Evolutionary conservation across 30 jellyfish, hydroid and myxozoan species (phyloP), one percentile per base, ranked within the genome.

Genomic region (Cassiopea xamachana): DNA sequence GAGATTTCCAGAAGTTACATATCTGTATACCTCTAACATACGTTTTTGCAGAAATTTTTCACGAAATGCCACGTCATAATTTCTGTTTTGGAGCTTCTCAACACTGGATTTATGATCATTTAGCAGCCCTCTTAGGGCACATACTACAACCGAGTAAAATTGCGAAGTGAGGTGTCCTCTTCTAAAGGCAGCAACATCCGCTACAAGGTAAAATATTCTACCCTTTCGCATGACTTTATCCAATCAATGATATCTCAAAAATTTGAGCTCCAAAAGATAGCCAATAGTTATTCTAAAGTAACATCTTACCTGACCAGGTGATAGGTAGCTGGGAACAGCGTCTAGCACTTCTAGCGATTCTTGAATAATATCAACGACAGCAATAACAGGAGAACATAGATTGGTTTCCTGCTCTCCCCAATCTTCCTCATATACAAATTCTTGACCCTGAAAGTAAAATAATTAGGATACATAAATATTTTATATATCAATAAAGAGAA

Each of bases 391-490:
- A 17, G 73, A 84, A 46, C 79, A 60, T 49, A 81, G 43, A 17
- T 72, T 89, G 19, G 14, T 62, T 62, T 81, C 74, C 84, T 62
- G 93, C 82, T 94, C 98, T 7, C 98, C 98, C 98, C 98, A 94
- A 59, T 93, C 88, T 46, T 94, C 98, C 70, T 91, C 91, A 81
- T 86, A 90, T 18, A 61, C 14, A 61, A 7, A 93, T 60, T 93
- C 89, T 3, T 94, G 92, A 59, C 93, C 97, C 93, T 88, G 18
- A 2, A 48, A 71, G 44, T 7, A 68, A 16, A 14, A 59, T 59
- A 59, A 59, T 59, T 59, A 59, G 13, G 14, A 59, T 59, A 6
- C 0, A 14, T 59, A 14, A 59, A 14, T 6, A 59, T 6, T 6
- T 59, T 7, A 59, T 6, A 59, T 14, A 59, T 59, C 14, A 59